Evolutionary conservation across 2,888 invertebrate genomes (phyloP), one percentile per base, ranked within the genome.

Genomic region (Belgica antarctica): DNA sequence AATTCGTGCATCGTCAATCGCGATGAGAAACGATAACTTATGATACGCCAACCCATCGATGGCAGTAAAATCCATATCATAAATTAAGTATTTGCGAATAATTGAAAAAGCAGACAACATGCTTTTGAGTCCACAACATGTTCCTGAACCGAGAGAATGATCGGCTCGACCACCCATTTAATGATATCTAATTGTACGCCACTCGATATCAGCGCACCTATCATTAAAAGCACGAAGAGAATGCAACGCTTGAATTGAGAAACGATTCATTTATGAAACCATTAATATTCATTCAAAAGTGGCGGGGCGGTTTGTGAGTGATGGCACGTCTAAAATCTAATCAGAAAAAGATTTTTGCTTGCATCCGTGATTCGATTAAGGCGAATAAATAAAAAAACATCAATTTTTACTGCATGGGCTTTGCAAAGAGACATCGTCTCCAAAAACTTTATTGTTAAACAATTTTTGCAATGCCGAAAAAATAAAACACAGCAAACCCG

Each of bases 121-220:
- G 25, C n/a, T 25, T 52, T 52, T n/a, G 17, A 8, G 2, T 17
- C 22, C 5, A 22, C 8, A n/a, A 41, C 8, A n/a, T n/a, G 52
- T 5, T 12, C 19, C 52, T 31, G 52, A 52, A 22, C 2, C 5
- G 19, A 68, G 68, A 68, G n/a, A 24, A 57, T 70, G 70, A 70
- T 70, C 17, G 24, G 8, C 27, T 27, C 24, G 70, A 70, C 70
- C 70, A 70, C 70, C 70, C 70, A 36, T 70, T 70, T 70, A 70
- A 70, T 70, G 47, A 28, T 41, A 27, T 34, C 61, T 70, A 70
- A 70, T 70, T 70, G 61, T 22, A 70, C 25, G 68, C 68, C 68
- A 68, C 68, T 47, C 68, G 68, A 68, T 66, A 25, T 57, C 59
- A 62, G 34, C 31, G 52, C 68, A 68, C 68, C 63, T 68, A 68